Conservation (phyloP, 2,888 invertebrate genomes). For the Meloe dianella region DNA sequence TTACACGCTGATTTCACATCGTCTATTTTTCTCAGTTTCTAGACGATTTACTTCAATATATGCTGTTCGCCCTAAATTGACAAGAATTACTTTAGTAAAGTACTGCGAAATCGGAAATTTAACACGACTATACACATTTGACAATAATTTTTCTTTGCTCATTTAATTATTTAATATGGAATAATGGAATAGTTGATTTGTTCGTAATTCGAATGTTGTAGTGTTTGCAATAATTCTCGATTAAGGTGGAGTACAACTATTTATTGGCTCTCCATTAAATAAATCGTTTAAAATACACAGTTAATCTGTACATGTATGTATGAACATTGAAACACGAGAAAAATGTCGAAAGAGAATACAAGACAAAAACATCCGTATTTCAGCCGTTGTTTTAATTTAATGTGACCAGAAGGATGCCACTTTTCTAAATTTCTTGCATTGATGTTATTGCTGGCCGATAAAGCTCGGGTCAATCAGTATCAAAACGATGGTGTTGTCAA, state of each 20-base stretch:
- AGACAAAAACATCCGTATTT: constrained; percentile 33
- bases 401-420: constrained; percentile 42
- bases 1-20: constrained; percentile 43
- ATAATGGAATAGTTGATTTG: background rate
- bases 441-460: constrained; percentile 38
- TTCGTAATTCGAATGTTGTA: background rate
- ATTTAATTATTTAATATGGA: background rate
- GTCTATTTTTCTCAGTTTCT: constrained; percentile 42
- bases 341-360: background rate
- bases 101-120: background rate
- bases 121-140: background rate
- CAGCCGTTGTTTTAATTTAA: constrained; percentile 42
- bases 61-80: constrained; percentile 20
- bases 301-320: background rate
- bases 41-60: constrained; percentile 40
- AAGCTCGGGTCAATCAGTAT: constrained; percentile 39
- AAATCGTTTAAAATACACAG: background rate
- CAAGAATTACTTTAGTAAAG: constrained; percentile 15
- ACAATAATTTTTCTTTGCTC: background rate
- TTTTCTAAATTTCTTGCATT: constrained; percentile 38
- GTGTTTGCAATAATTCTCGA: constrained; percentile 4
- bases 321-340: background rate
- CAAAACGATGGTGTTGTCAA: background rate
- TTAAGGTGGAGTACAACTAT: constrained; percentile 15
- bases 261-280: background rate